A percentile compares a stretch with the other conserved stretches of the same genome.
Conservation (phyloP, 2,797 vertebrate species). For the Octomys mimax region DNA sequence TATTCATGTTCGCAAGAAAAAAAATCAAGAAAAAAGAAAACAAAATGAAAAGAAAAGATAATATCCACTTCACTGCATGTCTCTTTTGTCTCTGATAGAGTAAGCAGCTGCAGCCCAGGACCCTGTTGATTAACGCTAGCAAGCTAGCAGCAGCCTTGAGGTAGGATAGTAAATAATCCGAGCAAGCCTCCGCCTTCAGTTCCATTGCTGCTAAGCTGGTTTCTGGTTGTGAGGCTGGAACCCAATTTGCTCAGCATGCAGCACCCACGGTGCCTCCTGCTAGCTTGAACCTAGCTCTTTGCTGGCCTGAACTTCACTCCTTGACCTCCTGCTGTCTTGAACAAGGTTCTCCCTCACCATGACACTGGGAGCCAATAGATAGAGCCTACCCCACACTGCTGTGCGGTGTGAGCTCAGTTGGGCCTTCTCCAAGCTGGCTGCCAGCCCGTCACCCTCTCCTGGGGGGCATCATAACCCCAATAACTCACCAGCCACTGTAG, state of each 20-base stretch:
- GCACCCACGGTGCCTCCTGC: not conserved
- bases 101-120: not conserved
- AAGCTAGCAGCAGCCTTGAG: not conserved
- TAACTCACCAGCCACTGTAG: not conserved
- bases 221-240: not conserved
- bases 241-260: not conserved
- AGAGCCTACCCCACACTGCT: not conserved
- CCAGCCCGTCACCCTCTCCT: not conserved
- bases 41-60: not conserved
- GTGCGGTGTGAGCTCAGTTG: not conserved
- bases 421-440: not conserved
- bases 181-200: not conserved
- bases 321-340: not conserved
- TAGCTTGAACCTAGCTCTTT: not conserved
- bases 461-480: not conserved
- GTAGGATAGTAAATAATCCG: not conserved
- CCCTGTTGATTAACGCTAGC: not conserved
- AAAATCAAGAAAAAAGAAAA: too few relatives aligned
- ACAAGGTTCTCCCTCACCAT: not conserved
- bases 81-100: not conserved
- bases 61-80: not conserved
- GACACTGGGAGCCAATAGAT: not conserved
- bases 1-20: too few relatives aligned
- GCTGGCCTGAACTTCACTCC: not conserved
- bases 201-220: not conserved